A percentile compares a stretch with the other conserved stretches of the same genome.
Evolutionary conservation across 2,113 vertebrate genomes (phyloP).

Genomic region (Sprattus sprattus): DNA sequence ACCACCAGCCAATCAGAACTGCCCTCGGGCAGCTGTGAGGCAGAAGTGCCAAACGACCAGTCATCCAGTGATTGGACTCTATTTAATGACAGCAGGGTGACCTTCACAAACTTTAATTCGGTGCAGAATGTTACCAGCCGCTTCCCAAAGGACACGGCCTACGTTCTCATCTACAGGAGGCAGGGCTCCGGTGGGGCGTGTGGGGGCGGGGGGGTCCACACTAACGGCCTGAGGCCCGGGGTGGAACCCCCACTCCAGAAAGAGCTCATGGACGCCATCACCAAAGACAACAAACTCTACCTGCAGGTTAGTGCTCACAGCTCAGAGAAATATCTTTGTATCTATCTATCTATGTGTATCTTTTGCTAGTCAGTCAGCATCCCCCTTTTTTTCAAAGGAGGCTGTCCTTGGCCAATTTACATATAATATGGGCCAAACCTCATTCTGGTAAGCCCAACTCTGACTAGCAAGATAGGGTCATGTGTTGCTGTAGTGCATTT

Average conservation of each 20-base stretch:
- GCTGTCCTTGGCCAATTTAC: no score
- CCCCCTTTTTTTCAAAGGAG: no score
- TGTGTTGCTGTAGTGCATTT: neutral
- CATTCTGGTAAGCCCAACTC: neutral
- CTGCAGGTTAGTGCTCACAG: slow-evolving; percentile 81
- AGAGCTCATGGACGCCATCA: slow-evolving; percentile 96
- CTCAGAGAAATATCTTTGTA: neutral
- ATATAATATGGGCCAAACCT: neutral
- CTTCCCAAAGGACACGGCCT: slow-evolving; percentile 98
- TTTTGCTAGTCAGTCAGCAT: neutral
- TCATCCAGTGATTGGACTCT: slow-evolving; percentile 89
- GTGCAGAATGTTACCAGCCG: slow-evolving; percentile 94
- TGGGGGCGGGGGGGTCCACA: slow-evolving; percentile 38
- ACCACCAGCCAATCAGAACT: slow-evolving; percentile 52
- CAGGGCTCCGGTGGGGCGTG: slow-evolving; percentile 71
- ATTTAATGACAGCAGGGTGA: slow-evolving; percentile 97
- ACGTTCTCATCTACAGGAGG: slow-evolving; percentile 95
- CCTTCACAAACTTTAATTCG: slow-evolving; percentile 93
- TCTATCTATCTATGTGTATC: no score
- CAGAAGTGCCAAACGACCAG: slow-evolving; percentile 61
- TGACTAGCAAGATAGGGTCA: neutral
- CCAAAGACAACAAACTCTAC: slow-evolving; percentile 97
- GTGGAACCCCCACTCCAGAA: slow-evolving; percentile 94
- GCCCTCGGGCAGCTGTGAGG: slow-evolving; percentile 67
- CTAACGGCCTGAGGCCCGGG: slow-evolving; percentile 77